phyloP scores from a whole-genome alignment of 2,113 vertebrate genomes.

The Corythaixoides concolor region DNA sequence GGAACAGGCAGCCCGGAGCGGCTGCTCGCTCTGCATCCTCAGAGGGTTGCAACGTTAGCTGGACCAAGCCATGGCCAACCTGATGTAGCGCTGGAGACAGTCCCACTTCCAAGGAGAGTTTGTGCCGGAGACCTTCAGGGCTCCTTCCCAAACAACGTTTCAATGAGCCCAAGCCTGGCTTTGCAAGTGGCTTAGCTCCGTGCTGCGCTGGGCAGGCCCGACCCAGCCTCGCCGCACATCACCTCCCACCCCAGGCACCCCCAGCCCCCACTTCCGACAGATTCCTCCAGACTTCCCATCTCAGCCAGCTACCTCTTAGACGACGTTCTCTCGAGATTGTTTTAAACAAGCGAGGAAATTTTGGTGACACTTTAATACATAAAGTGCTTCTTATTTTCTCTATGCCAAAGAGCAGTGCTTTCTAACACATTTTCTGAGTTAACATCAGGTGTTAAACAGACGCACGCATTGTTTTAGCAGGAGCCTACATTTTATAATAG shows the following conservation, averaged over 20 bases:
- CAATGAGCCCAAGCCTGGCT: not conserved
- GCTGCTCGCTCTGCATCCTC: not conserved
- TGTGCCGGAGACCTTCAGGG: not conserved
- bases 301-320: slow-evolving; percentile 18
- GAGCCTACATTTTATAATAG: slow-evolving; percentile 56
- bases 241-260: not conserved
- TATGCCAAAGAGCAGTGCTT: slow-evolving; percentile 2
- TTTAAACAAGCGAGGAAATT: slow-evolving; percentile 48
- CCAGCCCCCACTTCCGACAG: rapidly evolving
- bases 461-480: slow-evolving; percentile 8
- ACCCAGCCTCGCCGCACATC: not conserved
- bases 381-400: slow-evolving; percentile 60
- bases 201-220: not conserved
- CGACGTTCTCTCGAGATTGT: not conserved
- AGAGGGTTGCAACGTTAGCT: not conserved
- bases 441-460: slow-evolving; percentile 67
- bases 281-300: not conserved
- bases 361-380: slow-evolving; percentile 65
- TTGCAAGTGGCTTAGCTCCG: not conserved
- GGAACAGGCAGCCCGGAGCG: not conserved
- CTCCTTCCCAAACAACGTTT: not conserved
- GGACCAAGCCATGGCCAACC: not conserved
- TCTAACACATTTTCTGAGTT: slow-evolving; percentile 45
- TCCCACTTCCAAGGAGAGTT: not conserved
- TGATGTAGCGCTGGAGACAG: not conserved